Conservation (phyloP, 2,113 vertebrate genomes). For the Abramis brama region DNA sequence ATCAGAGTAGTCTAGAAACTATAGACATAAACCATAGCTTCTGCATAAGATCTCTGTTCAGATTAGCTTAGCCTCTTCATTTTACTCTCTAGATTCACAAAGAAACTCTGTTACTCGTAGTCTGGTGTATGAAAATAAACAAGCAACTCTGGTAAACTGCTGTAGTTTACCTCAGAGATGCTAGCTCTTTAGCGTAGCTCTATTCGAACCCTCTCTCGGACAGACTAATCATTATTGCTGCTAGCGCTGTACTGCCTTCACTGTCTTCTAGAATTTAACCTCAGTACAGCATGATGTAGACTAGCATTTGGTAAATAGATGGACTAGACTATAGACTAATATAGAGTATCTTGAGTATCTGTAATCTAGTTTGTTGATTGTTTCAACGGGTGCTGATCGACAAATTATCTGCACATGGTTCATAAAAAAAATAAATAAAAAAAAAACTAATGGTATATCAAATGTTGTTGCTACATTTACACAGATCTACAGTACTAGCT, state of each 20-base stretch:
- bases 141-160: constrained; percentile 66
- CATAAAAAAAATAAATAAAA: not conserved
- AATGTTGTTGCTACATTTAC: constrained; percentile 4
- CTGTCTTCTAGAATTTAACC: constrained; percentile 75
- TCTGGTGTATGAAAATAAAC: not conserved
- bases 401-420: constrained; percentile 20
- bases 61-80: constrained; percentile 78
- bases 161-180: constrained; percentile 69
- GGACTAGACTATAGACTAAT: constrained; percentile 80
- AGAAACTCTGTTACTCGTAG: constrained; percentile 1
- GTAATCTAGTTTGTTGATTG: constrained; percentile 67
- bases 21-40: constrained; percentile 81
- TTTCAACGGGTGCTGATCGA: constrained; percentile 48
- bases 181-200: constrained; percentile 75
- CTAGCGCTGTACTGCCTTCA: constrained; percentile 77
- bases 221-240: constrained; percentile 76
- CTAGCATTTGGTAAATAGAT: constrained; percentile 76
- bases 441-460: not conserved
- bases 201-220: constrained; percentile 75
- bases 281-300: constrained; percentile 79
- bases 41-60: constrained; percentile 76
- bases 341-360: constrained; percentile 68
- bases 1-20: constrained; percentile 82
- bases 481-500: not conserved
- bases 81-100: constrained; percentile 71